Base-by-base conservation (phyloP, 1,140 invertebrate species). In the Aphelinus atriplicis region DNA sequence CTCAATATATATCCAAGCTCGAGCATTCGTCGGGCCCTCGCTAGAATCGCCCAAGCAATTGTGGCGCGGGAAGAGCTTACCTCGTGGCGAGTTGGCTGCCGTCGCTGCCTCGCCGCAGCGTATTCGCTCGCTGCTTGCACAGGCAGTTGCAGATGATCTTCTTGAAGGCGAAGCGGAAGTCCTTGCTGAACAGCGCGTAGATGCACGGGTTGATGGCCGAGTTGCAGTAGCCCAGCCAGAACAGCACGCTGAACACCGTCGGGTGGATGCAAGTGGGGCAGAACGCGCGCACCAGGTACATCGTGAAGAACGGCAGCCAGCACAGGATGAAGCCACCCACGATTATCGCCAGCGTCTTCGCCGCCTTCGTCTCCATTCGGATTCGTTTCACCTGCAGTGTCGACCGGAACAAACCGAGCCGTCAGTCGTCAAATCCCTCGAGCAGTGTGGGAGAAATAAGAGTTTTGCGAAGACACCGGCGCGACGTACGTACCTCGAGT, bases 161-260 rank as follows among this genome's bases (percentile, higher is more conserved):
- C 86, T 96, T 95, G 90, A 98, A 97, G 10, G 96, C 96, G 81
- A 93, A 94, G 77, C 95, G 91, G 85, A 97, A 98, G 85, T 97
- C 95, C 84, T 95, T 95, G 80, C 95, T 96, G 86, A 97, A 97
- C 62, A 97, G 90, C 5, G 95, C 96, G 84, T 97, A 98, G 78
- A 96, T 95, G 80, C 95, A 91, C 1, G 97, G 97, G 85, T 98
- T 98, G 75, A 97, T 93, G 45, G 96, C 96, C 7, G 95, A 97
- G 86, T 99, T 99, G 84, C 96, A 96, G 85, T 99, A 99, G 1
- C 97, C 97, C 46, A 99, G 90, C 97, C 97, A 99, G 87, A 98
- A 98, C 5, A 98, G 91, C 1, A 98, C 91, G 57, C 94, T 97
- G 87, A 98, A 97, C 53, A 96, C 88, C 60, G 95, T 90, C 1